Percentiles rank a stretch among this genome's conserved stretches.
Conservation (phyloP, 1,140 invertebrate species). For the Liolophura sinensis region DNA sequence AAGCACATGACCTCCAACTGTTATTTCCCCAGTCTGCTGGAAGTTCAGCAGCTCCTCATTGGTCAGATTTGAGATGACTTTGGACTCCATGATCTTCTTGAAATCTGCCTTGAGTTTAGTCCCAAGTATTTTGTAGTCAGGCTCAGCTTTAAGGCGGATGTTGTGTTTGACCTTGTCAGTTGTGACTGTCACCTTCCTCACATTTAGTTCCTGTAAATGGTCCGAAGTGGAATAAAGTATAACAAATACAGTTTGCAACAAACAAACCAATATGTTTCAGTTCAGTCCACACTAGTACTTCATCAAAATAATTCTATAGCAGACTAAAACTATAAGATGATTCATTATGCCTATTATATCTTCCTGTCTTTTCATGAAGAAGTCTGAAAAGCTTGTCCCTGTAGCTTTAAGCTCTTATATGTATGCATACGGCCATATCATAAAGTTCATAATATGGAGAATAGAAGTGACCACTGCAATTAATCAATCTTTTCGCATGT, state of each 20-base stretch:
- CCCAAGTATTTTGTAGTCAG: constrained; percentile 88
- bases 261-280: neutral
- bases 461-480: too few species aligned
- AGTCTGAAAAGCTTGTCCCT: too few species aligned
- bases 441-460: too few species aligned
- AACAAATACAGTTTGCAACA: too few species aligned
- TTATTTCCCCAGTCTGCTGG: constrained; percentile 71
- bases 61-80: constrained; percentile 73
- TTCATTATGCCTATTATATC: too few species aligned
- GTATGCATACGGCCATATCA: too few species aligned
- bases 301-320: too few species aligned
- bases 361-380: too few species aligned
- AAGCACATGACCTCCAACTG: constrained; percentile 65
- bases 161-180: constrained; percentile 93
- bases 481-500: too few species aligned
- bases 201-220: constrained; percentile 79
- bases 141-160: constrained; percentile 89
- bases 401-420: too few species aligned
- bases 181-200: constrained; percentile 84
- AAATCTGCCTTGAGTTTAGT: constrained; percentile 72
- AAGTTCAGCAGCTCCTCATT: constrained; percentile 82
- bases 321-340: too few species aligned
- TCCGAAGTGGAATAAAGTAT: too few species aligned
- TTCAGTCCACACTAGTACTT: neutral
- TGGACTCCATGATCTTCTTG: constrained; percentile 78